Evolutionary conservation across 2,888 invertebrate genomes (phyloP).

Genomic region (Gisinianus flammeolus): DNA sequence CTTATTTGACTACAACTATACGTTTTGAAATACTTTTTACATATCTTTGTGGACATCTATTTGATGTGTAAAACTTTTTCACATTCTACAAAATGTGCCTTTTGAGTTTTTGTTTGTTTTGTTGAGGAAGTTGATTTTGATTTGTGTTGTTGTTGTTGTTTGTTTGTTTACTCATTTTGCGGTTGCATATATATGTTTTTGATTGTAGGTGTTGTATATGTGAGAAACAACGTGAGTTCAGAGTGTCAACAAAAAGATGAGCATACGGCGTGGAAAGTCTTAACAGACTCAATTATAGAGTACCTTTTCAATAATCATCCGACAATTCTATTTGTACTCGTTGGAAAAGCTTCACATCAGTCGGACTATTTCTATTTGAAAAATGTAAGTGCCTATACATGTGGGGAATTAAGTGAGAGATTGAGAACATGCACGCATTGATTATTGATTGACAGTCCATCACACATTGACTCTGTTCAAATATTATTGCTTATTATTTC

Average conservation of each 20-base stretch:
- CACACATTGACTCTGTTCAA: neutral
- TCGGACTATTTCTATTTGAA: neutral
- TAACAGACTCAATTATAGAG: constrained; percentile 10
- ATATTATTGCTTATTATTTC: neutral
- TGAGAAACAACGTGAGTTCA: constrained; percentile 15
- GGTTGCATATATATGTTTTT: too few relatives aligned
- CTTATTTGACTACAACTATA: neutral
- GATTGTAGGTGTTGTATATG: constrained; percentile 20
- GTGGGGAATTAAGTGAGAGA: too few relatives aligned
- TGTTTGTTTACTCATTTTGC: too few relatives aligned
- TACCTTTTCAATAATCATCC: constrained; percentile 29
- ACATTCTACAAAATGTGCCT: too few relatives aligned
- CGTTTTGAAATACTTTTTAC: neutral
- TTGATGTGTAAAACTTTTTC: too few relatives aligned
- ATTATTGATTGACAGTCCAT: too few relatives aligned
- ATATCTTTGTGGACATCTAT: too few relatives aligned
- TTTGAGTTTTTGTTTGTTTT: too few relatives aligned
- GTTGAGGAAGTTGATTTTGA: too few relatives aligned
- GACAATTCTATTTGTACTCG: constrained; percentile 2
- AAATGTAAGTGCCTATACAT: constrained; percentile 14
- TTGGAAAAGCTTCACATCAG: neutral
- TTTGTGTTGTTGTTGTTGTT: too few relatives aligned
- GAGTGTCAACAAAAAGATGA: constrained; percentile 4
- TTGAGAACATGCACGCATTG: too few relatives aligned
- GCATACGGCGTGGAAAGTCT: constrained; percentile 19